Base-by-base conservation (phyloP, 2,113 vertebrate genomes). In the Heterotilapia buettikoferi region DNA sequence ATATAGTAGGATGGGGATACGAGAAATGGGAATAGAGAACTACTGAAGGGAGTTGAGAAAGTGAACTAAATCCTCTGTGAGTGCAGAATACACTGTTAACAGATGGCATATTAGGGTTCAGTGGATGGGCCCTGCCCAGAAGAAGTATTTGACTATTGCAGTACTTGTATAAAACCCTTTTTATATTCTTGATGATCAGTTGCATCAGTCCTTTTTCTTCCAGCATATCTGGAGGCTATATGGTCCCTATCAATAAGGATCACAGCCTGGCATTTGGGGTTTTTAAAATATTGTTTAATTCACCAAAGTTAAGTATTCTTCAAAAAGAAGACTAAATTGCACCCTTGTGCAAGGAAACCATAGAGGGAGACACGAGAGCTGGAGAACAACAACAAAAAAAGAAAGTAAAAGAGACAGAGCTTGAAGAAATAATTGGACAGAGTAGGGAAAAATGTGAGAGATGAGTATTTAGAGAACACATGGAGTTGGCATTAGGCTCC, bases 1-100 rank as follows among this genome's bases (percentile, higher is more conserved):
- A 84, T 68, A 61, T 45, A 76, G 84, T 73, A 68, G 82, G 81
- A 43, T 29, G 33, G 85, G 80, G 47, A 82, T 13, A 16, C 31
- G 81, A 66, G 90, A 71, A 76, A 86, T 85, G 85, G 90, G 92
- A 93, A 88, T 89, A 86, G 68, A 86, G 85, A 86, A 85, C 88
- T 61, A 84, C 88, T 83, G 78, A 90, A 10, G 88, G 89, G 82
- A 89, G 92, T 90, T 86, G 90, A 89, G 61, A 91, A 91, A 89
- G 83, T 85, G 87, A 92, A 86, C 57, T 33, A 83, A 88, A 90
- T 92, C 89, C 92, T 92, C 90, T 92, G 92, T 92, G 92, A 90
- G 89, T 90, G 88, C 45, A 88, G 82, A 91, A 85, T 88, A 83
- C 59, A 81, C 29, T 87, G 87, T 84, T 86, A 63, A 84, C 68